Evolutionary conservation across 2,113 vertebrate genomes (phyloP).

Genomic region (Neogobius melanostomus): DNA sequence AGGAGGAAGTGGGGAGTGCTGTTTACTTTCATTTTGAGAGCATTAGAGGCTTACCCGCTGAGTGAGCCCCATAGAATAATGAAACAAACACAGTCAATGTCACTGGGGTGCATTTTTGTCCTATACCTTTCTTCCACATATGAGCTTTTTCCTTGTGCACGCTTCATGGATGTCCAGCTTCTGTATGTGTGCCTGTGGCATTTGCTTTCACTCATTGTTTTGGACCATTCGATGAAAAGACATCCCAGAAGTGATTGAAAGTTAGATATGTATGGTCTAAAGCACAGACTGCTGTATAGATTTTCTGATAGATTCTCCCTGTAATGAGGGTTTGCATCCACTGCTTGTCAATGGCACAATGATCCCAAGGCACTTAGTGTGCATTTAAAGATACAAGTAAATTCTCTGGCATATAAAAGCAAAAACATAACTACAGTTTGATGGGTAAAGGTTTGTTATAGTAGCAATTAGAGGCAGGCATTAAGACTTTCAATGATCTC

Average conservation of each 20-base stretch:
- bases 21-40: conserved; percentile 68
- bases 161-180: conserved; percentile 11
- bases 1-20: conserved; percentile 40
- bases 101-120: conserved; percentile 8
- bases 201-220: conserved; percentile 43
- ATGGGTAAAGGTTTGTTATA: conserved; percentile 21
- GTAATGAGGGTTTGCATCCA: conserved; percentile 57
- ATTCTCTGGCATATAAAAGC: conserved; percentile 24
- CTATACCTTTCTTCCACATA: conserved; percentile 3
- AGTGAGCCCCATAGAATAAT: conserved; percentile 37
- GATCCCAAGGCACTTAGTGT: conserved; percentile 38
- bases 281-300: conserved; percentile 48
- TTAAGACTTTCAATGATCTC: conserved; percentile 13
- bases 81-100: conserved; percentile 51
- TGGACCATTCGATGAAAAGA: conserved; percentile 48
- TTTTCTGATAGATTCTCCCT: conserved; percentile 56
- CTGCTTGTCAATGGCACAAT: conserved; percentile 41
- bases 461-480: conserved; percentile 21
- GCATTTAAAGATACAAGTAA: conserved; percentile 24
- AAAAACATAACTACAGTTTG: conserved; percentile 1
- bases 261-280: conserved; percentile 42
- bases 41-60: conserved; percentile 44
- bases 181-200: not conserved
- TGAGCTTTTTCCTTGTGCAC: conserved; percentile 7
- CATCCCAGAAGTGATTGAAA: conserved; percentile 40